Percentiles rank a stretch among this genome's conserved stretches.
Conservation (phyloP, 2,888 invertebrate species). For the Dioctria linearis region DNA sequence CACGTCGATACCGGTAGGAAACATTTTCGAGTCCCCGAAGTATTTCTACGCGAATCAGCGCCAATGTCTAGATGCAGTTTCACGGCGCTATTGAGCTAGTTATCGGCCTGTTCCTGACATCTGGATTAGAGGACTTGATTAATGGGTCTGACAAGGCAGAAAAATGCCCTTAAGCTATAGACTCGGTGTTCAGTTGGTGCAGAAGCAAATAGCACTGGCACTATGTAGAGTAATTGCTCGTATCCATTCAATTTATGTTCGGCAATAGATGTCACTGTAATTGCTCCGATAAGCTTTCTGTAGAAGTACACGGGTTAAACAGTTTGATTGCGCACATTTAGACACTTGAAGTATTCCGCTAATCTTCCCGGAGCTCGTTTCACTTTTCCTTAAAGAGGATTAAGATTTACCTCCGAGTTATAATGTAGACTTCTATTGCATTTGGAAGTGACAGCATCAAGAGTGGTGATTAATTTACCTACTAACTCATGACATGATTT, state of each 20-base stretch:
- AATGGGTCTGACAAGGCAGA: slow-evolving; percentile 9
- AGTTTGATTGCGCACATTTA: slow-evolving; percentile 9
- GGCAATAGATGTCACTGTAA: slow-evolving; percentile 43
- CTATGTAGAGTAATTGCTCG: slow-evolving; percentile 38
- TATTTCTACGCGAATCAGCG: background rate
- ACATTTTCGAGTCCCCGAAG: background rate
- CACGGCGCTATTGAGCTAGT: slow-evolving; percentile 39
- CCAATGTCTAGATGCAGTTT: background rate
- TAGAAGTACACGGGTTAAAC: slow-evolving; percentile 38
- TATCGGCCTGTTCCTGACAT: slow-evolving; percentile 27
- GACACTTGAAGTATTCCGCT: slow-evolving; percentile 10
- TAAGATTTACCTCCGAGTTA: slow-evolving; percentile 26
- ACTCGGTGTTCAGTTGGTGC: background rate
- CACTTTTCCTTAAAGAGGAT: slow-evolving; percentile 20
- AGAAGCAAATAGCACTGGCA: slow-evolving; percentile 22
- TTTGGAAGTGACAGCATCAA: slow-evolving; percentile 27
- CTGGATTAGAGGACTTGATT: slow-evolving; percentile 37
- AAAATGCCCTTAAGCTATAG: slow-evolving; percentile 14
- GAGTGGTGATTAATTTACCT: slow-evolving; percentile 31
- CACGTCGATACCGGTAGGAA: background rate
- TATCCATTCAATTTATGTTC: slow-evolving; percentile 25
- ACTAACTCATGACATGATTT: background rate
- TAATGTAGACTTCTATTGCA: slow-evolving; percentile 29
- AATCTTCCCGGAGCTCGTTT: slow-evolving; percentile 11
- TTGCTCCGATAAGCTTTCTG: slow-evolving; percentile 36